Conservation (phyloP, 2,888 invertebrate genomes). For the Copidosoma aretas region DNA sequence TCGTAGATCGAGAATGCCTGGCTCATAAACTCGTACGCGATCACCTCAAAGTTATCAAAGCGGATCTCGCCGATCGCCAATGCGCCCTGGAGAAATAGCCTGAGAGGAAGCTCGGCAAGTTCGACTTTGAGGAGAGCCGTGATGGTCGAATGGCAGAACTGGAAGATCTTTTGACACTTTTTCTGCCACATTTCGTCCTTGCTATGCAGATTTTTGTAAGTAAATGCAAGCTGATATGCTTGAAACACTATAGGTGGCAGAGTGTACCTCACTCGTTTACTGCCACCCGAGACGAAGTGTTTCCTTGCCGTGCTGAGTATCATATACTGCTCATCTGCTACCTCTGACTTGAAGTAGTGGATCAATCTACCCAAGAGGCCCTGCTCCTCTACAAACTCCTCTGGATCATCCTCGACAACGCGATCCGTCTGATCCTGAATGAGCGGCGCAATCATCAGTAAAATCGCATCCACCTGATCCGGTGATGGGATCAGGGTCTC, state of each 20-base stretch:
- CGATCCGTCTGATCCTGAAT: slow-evolving; percentile 86
- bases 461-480: slow-evolving; percentile 82
- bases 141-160: slow-evolving; percentile 96
- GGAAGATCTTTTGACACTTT: slow-evolving; percentile 97
- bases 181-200: slow-evolving; percentile 98
- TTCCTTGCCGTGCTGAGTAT: slow-evolving; percentile 89
- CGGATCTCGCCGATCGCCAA: slow-evolving; percentile 89
- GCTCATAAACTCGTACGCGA: slow-evolving; percentile 98
- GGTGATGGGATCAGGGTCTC: slow-evolving; percentile 86
- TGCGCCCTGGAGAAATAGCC: slow-evolving; percentile 95
- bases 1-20: slow-evolving; percentile 97
- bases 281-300: slow-evolving; percentile 89
- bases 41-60: slow-evolving; percentile 94
- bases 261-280: slow-evolving; percentile 85
- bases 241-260: slow-evolving; percentile 95
- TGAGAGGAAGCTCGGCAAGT: slow-evolving; percentile 88
- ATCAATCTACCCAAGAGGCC: slow-evolving; percentile 86
- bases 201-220: slow-evolving; percentile 78
- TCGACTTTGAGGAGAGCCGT: slow-evolving; percentile 94
- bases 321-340: slow-evolving; percentile 86
- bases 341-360: slow-evolving; percentile 81
- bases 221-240: slow-evolving; percentile 86
- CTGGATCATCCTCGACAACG: slow-evolving; percentile 76
- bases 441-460: slow-evolving; percentile 83
- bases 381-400: slow-evolving; percentile 97